phyloP scores from a whole-genome alignment of 1,140 invertebrate species.

The Lasioglossum albipes region DNA sequence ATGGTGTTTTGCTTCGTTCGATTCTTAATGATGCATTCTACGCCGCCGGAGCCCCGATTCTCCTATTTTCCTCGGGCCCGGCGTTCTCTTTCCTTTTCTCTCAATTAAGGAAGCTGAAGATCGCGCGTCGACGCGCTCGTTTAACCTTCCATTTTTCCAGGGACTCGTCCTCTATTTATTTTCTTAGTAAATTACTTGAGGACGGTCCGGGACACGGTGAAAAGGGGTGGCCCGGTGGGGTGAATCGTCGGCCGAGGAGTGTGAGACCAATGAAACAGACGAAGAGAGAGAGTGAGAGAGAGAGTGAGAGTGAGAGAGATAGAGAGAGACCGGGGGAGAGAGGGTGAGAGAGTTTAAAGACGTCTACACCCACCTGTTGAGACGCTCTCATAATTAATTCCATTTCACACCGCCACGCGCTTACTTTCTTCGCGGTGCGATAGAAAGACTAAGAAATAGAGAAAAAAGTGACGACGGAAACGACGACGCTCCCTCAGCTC shows the following conservation, averaged over 20 bases:
- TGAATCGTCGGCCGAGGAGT: constrained; percentile 52
- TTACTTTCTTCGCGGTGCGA: constrained; percentile 58
- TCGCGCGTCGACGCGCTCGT: constrained; percentile 69
- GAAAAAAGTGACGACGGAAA: constrained; percentile 20
- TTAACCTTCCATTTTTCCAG: constrained; percentile 72
- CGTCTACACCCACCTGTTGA: constrained; percentile 79
- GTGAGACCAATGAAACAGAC: constrained; percentile 22
- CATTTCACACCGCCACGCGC: constrained; percentile 77
- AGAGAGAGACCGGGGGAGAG: constrained; percentile 22
- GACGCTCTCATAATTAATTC: constrained; percentile 79
- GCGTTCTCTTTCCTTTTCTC: constrained; percentile 38
- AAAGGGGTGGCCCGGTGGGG: constrained; percentile 51
- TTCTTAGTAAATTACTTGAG: constrained; percentile 78
- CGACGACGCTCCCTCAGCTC: constrained; percentile 21
- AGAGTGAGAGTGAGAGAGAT: constrained; percentile 13
- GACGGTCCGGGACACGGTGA: constrained; percentile 71
- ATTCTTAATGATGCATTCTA: constrained; percentile 44
- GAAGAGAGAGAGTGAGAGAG: constrained; percentile 36
- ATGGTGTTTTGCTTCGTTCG: constrained; percentile 43
- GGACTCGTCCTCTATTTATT: constrained; percentile 74
- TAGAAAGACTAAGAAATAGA: constrained; percentile 35
- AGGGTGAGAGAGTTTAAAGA: constrained; percentile 72
- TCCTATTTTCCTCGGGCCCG: constrained; percentile 20
- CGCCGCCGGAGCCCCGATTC: constrained; percentile 6
- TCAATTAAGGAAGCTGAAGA: constrained; percentile 70